Evolutionary conservation across 2,113 vertebrate species (phyloP).

Genomic region (Sorex fumeus): DNA sequence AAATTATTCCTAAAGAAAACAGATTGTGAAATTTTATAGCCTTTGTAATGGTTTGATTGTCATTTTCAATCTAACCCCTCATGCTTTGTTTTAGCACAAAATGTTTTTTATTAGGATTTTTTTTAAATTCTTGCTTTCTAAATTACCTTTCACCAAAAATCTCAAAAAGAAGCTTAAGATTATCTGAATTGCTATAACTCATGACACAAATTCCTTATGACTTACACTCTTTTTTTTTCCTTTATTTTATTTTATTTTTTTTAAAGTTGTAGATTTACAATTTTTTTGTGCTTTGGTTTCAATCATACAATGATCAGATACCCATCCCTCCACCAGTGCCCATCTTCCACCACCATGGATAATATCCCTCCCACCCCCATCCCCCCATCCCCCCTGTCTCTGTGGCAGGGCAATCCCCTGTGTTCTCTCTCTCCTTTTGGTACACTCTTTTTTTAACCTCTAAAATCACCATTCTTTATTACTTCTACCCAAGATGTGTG

Average conservation of each 20-base stretch:
- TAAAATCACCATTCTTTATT: background rate
- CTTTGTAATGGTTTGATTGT: background rate
- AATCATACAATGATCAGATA: too few relatives aligned
- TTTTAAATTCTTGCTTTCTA: conserved; percentile 1
- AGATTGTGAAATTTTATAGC: background rate
- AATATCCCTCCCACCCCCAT: too few relatives aligned
- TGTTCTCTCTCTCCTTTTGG: too few relatives aligned
- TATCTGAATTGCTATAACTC: background rate
- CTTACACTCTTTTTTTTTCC: background rate
- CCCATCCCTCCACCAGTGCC: too few relatives aligned
- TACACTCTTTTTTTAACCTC: background rate
- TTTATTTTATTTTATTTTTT: too few relatives aligned
- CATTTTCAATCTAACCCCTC: background rate
- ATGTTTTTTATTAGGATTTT: too few relatives aligned
- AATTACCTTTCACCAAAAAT: background rate
- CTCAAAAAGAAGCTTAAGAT: conserved; percentile 37
- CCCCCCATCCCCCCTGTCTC: too few relatives aligned
- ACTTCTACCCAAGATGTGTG: background rate
- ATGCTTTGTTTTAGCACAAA: background rate
- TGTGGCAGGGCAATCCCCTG: too few relatives aligned
- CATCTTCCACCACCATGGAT: too few relatives aligned
- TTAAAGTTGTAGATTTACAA: too few relatives aligned
- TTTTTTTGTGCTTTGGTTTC: too few relatives aligned
- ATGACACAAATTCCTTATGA: conserved; percentile 30
- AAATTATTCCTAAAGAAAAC: background rate